A percentile compares a stretch with the other conserved stretches of the same genome.
These are phyloP conservation scores for Thunnus albacares DNA, from an alignment of 2,797 vertebrate species.

Conservation along the genomic window DNA sequence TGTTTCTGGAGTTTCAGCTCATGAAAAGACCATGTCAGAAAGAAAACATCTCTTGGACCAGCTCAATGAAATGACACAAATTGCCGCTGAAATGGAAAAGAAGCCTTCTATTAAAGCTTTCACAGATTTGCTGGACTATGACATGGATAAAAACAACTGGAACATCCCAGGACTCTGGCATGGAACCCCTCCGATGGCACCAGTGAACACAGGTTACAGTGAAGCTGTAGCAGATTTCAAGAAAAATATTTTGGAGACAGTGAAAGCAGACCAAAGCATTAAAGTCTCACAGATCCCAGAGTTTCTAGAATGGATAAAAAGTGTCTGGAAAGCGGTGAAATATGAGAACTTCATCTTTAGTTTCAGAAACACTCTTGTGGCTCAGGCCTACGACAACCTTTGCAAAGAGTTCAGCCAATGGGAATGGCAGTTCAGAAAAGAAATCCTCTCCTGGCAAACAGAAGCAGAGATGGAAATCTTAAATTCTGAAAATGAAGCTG, in stretches of 20 bases:
- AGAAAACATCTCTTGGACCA: slow-evolving; percentile 66
- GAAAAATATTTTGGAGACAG: slow-evolving; percentile 69
- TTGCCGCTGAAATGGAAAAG: slow-evolving; percentile 76
- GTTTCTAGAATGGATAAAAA: slow-evolving; percentile 80
- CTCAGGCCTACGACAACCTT: slow-evolving; percentile 75
- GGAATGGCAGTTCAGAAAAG: slow-evolving; percentile 78
- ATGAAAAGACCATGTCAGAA: slow-evolving; percentile 53
- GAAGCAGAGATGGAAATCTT: slow-evolving; percentile 57
- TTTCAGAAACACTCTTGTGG: slow-evolving; percentile 81
- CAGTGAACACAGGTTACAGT: slow-evolving; percentile 86
- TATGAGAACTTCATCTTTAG: slow-evolving; percentile 83
- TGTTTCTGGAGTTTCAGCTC: slow-evolving; percentile 68
- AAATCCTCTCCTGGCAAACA: slow-evolving; percentile 53
- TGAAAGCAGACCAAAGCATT: slow-evolving; percentile 19
- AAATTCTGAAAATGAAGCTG: slow-evolving; percentile 42
- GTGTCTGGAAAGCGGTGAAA: slow-evolving; percentile 82
- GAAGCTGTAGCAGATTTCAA: slow-evolving; percentile 82
- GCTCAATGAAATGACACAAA: slow-evolving; percentile 74
- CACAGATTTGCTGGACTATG: slow-evolving; percentile 77
- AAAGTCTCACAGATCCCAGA: slow-evolving; percentile 71
- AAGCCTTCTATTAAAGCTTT: slow-evolving; percentile 36
- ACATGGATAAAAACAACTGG: slow-evolving; percentile 80
- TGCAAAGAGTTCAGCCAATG: slow-evolving; percentile 67
- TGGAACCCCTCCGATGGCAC: slow-evolving; percentile 87
- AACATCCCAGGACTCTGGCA: slow-evolving; percentile 88